phyloP scores from a whole-genome alignment of 2,888 invertebrate genomes.

The Pseudeuparius sepicola region DNA sequence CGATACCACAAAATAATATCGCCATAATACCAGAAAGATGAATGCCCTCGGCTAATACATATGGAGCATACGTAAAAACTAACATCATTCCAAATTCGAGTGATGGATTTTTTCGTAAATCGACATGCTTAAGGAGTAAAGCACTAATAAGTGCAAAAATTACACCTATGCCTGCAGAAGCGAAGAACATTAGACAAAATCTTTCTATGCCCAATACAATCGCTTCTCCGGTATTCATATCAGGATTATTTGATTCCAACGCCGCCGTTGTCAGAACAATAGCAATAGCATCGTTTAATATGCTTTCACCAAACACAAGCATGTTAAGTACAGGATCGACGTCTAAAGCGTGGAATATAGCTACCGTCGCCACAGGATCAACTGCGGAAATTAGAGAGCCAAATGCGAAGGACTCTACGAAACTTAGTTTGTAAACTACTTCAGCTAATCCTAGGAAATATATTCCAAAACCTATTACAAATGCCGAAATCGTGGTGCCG shows the following conservation, averaged over 20 bases:
- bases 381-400: conserved; percentile 97
- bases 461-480: conserved; percentile 93
- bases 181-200: conserved; percentile 97
- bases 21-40: conserved; percentile 88
- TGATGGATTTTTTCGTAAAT: conserved; percentile 93
- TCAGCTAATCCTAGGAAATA: conserved; percentile 88
- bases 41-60: conserved; percentile 90
- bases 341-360: conserved; percentile 95
- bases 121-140: conserved; percentile 86
- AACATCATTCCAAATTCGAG: conserved; percentile 98
- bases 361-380: conserved; percentile 97
- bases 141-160: conserved; percentile 91
- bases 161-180: conserved; percentile 94
- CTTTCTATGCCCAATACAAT: conserved; percentile 78
- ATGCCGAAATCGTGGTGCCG: conserved; percentile 93
- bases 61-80: conserved; percentile 96
- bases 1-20: conserved; percentile 95
- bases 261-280: conserved; percentile 93
- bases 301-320: conserved; percentile 95
- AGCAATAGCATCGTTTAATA: conserved; percentile 95
- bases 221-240: conserved; percentile 68
- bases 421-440: conserved; percentile 83
- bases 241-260: conserved; percentile 57
- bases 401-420: conserved; percentile 97
- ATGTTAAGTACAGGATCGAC: conserved; percentile 97